Evolutionary conservation across 2,888 invertebrate genomes (phyloP).

Genomic region (Molorchus minor): DNA sequence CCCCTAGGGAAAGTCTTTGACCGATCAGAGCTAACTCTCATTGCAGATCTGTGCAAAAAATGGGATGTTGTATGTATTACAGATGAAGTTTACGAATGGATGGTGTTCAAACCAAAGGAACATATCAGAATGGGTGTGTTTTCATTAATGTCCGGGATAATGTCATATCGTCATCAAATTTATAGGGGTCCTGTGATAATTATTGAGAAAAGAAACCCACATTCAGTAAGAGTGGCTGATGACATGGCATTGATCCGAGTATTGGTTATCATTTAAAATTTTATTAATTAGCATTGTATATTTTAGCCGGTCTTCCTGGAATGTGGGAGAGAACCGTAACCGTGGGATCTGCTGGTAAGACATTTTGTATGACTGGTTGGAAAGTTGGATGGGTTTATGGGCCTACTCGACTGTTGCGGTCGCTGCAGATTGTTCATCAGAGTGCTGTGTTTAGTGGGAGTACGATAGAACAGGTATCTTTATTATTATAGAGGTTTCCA

Average conservation of each 20-base stretch:
- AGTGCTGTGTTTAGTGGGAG: slow-evolving; percentile 91
- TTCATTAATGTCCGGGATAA: background rate
- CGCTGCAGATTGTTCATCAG: slow-evolving; percentile 90
- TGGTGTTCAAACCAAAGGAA: slow-evolving; percentile 83
- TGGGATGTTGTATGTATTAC: slow-evolving; percentile 91
- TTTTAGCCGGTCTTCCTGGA: slow-evolving; percentile 85
- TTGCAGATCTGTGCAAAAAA: slow-evolving; percentile 90
- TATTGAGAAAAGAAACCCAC: no score
- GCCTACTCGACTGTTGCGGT: slow-evolving; percentile 79
- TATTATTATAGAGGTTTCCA: no score
- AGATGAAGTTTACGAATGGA: slow-evolving; percentile 99
- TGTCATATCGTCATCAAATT: background rate
- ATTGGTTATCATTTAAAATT: no score
- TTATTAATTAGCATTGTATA: no score
- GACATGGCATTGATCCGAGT: no score
- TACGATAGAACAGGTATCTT: slow-evolving; percentile 64
- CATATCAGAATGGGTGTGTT: slow-evolving; percentile 88
- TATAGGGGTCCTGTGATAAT: no score
- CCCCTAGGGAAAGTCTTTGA: slow-evolving; percentile 93
- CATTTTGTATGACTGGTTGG: slow-evolving; percentile 98
- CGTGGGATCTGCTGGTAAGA: slow-evolving; percentile 96
- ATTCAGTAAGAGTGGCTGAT: no score
- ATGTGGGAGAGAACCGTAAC: slow-evolving; percentile 99
- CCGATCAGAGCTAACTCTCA: slow-evolving; percentile 72
- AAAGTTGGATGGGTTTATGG: slow-evolving; percentile 97